A percentile compares a stretch with the other conserved stretches of the same genome.
Conservation (phyloP, 2,888 invertebrate genomes). For the Horisme vitalbata region DNA sequence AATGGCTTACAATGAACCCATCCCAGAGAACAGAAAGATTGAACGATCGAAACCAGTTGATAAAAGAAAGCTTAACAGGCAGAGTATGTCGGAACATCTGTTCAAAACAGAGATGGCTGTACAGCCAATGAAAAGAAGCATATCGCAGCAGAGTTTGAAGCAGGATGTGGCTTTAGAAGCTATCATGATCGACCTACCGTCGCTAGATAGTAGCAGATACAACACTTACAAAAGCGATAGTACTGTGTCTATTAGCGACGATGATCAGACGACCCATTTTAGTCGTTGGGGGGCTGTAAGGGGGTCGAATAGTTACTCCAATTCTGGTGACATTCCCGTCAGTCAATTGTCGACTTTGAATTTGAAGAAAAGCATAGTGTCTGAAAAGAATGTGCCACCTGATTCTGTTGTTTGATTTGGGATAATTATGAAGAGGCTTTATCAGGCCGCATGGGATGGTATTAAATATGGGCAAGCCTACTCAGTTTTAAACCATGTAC, state of each 20-base stretch:
- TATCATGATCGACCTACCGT: constrained; percentile 69
- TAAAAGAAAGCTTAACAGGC: constrained; percentile 42
- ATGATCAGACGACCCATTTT: constrained; percentile 45
- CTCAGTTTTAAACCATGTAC: no score
- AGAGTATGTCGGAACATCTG: constrained; percentile 45
- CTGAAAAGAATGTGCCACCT: constrained; percentile 45
- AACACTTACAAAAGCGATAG: constrained; percentile 53
- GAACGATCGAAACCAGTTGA: constrained; percentile 40
- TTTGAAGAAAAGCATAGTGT: constrained; percentile 48
- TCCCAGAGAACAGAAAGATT: constrained; percentile 13
- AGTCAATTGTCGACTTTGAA: constrained; percentile 71
- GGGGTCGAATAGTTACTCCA: constrained; percentile 77
- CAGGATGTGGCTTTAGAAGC: constrained; percentile 70
- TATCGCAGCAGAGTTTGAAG: constrained; percentile 69
- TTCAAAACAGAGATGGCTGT: not conserved
- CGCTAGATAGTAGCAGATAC: constrained; percentile 49
- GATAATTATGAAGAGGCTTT: no score
- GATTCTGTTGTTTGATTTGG: constrained; percentile 57
- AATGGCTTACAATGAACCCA: constrained; percentile 60
- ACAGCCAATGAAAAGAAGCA: constrained; percentile 53
- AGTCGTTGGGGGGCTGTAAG: constrained; percentile 78
- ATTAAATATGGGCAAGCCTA: no score
- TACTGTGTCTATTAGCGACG: constrained; percentile 43
- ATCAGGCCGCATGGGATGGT: no score
- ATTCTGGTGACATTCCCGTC: constrained; percentile 54